These are phyloP conservation scores for Pocillopora damicornis DNA, from an alignment of 64 coral and sea anemone species.

Conservation along the genomic window DNA sequence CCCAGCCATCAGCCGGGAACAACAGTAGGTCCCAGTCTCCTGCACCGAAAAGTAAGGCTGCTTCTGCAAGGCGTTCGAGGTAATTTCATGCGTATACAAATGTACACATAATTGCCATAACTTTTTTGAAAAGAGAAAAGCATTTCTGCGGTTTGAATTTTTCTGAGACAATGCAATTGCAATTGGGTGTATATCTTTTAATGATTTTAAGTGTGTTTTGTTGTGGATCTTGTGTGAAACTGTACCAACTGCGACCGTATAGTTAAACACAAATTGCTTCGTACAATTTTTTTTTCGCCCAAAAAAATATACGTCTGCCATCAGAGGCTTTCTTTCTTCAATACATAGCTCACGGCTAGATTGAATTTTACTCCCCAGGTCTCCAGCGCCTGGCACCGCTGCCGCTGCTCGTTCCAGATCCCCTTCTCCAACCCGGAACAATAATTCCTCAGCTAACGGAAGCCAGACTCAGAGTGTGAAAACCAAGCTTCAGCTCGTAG, in stretches of 20 bases:
- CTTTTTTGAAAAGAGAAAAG: no score
- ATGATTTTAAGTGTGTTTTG: no score
- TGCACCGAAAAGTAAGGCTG: constrained; percentile 52
- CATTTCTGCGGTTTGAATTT: no score
- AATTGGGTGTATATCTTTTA: no score
- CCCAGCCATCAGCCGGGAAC: constrained; percentile 61
- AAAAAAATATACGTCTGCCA: no score
- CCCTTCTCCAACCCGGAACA: constrained; percentile 81
- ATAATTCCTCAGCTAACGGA: constrained; percentile 38
- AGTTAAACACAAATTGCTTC: no score
- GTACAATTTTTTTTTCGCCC: no score
- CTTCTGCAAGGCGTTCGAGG: constrained; percentile 60
- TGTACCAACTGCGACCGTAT: no score
- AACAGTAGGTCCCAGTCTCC: constrained; percentile 81
- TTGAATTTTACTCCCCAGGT: constrained; percentile 39
- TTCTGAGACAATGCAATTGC: no score
- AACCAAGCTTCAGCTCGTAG: constrained; percentile 91
- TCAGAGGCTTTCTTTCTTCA: not conserved
- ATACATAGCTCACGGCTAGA: not conserved
- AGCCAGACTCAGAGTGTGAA: constrained; percentile 62
- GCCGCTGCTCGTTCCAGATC: constrained; percentile 83
- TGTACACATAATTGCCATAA: no score
- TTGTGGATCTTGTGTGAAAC: no score
- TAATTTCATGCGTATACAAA: not conserved
- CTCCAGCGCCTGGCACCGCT: constrained; percentile 72